Evolutionary conservation across 2,797 vertebrate genomes (phyloP).

Genomic region (Brachyrhaphis roseni): DNA sequence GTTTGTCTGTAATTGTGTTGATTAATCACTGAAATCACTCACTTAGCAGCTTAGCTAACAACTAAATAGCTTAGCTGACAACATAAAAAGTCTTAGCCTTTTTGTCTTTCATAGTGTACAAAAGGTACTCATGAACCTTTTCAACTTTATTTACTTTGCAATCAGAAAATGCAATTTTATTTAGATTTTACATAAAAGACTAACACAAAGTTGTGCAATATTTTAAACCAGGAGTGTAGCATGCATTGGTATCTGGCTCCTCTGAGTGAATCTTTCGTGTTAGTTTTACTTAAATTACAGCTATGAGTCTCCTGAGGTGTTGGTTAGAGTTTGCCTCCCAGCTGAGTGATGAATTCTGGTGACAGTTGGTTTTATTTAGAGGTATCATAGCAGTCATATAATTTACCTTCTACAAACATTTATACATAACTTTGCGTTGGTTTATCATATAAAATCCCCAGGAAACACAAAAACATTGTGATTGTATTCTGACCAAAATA

Average conservation of each 20-base stretch:
- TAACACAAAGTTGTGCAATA: background rate
- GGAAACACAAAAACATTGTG: background rate
- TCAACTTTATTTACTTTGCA: background rate
- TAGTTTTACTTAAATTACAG: background rate
- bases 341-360: background rate
- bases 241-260: background rate
- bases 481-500: background rate
- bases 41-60: constrained; percentile 32
- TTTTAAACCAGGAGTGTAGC: background rate
- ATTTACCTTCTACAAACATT: background rate
- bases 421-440: background rate
- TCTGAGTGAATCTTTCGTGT: background rate
- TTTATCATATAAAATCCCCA: background rate
- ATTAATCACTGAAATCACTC: constrained; percentile 44
- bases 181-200: background rate
- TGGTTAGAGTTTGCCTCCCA: background rate
- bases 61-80: constrained; percentile 30
- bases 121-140: background rate
- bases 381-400: background rate
- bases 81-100: background rate
- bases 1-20: constrained; percentile 35
- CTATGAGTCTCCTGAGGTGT: background rate
- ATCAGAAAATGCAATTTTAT: background rate
- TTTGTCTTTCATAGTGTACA: background rate
- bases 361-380: background rate